These are phyloP conservation scores for Philotrypesis tridentata DNA, from an alignment of 1,140 invertebrate genomes.

Conservation along the genomic window DNA sequence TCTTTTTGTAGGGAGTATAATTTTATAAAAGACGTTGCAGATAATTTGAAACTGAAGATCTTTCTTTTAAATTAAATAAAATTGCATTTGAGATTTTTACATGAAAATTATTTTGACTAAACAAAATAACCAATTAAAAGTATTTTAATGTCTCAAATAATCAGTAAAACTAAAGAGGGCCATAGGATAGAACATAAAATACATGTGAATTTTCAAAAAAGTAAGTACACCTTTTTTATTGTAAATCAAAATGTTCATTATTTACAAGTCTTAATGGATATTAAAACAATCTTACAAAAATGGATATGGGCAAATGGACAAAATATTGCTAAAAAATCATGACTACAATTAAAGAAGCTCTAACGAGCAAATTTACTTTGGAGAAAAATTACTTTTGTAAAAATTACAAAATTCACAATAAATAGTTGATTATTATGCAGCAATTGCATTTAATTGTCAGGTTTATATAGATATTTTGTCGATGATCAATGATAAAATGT, in stretches of 20 bases:
- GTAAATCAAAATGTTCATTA: conserved; percentile 38
- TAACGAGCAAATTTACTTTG: neutral
- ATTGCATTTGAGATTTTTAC: neutral
- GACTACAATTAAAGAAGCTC: conserved; percentile 22
- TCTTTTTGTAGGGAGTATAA: too few species aligned
- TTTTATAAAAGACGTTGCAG: too few species aligned
- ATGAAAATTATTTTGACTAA: too few species aligned
- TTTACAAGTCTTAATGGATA: conserved; percentile 43
- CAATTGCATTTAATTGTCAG: conserved; percentile 38
- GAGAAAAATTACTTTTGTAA: conserved; percentile 30
- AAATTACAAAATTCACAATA: conserved; percentile 42
- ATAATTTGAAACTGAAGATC: conserved; percentile 10
- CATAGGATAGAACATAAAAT: conserved; percentile 16
- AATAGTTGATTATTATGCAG: conserved; percentile 39
- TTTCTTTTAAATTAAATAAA: neutral
- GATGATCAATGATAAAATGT: conserved; percentile 37
- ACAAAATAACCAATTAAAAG: too few species aligned
- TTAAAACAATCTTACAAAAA: conserved; percentile 39
- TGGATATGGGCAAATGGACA: conserved; percentile 2
- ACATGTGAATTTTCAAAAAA: conserved; percentile 8
- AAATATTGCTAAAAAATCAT: conserved; percentile 34
- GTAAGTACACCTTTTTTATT: conserved; percentile 46
- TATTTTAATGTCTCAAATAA: too few species aligned
- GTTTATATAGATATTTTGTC: conserved; percentile 22
- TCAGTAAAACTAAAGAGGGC: conserved; percentile 20